Percentiles rank a stretch among this genome's conserved stretches.
Evolutionary conservation across 1,140 invertebrate genomes (phyloP).

Genomic region (Drosophila chauvacae): DNA sequence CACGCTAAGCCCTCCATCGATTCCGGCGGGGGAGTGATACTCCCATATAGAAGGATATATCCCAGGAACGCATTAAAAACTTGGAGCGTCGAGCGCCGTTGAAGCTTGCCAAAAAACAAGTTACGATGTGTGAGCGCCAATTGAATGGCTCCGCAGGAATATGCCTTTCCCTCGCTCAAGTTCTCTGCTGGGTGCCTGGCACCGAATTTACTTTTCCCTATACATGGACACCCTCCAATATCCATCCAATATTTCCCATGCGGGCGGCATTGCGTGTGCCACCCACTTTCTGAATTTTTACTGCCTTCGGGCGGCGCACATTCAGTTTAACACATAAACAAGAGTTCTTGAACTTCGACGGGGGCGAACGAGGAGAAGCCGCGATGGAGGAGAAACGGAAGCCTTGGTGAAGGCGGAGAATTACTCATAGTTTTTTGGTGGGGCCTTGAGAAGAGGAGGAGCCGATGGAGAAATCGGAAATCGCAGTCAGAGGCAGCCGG

Average conservation of each 20-base stretch:
- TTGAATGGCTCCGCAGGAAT: constrained; percentile 50
- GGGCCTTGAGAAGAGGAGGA: constrained; percentile 32
- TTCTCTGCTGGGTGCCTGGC: constrained; percentile 37
- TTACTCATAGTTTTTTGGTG: constrained; percentile 23
- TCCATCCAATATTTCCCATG: constrained; percentile 24
- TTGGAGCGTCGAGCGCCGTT: constrained; percentile 42
- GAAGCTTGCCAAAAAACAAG: constrained; percentile 39
- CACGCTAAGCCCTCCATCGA: constrained; percentile 60
- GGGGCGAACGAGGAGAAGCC: background rate
- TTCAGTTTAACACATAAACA: constrained; percentile 74
- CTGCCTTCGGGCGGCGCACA: constrained; percentile 32
- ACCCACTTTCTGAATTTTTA: constrained; percentile 62
- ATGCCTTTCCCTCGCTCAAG: background rate
- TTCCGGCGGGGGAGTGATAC: constrained; percentile 21
- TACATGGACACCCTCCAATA: constrained; percentile 43
- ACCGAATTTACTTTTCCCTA: constrained; percentile 28
- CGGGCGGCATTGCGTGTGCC: constrained; percentile 65
- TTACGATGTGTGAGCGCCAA: constrained; percentile 79
- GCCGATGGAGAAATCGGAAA: constrained; percentile 30
- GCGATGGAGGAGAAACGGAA: constrained; percentile 8
- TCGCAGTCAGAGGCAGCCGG: constrained; percentile 23
- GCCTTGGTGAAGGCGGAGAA: constrained; percentile 39
- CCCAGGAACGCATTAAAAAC: constrained; percentile 70
- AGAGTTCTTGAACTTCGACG: constrained; percentile 70
- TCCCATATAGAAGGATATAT: constrained; percentile 29